phyloP scores from a whole-genome alignment of 1,140 invertebrate species.

The Condylostylus longicornis region DNA sequence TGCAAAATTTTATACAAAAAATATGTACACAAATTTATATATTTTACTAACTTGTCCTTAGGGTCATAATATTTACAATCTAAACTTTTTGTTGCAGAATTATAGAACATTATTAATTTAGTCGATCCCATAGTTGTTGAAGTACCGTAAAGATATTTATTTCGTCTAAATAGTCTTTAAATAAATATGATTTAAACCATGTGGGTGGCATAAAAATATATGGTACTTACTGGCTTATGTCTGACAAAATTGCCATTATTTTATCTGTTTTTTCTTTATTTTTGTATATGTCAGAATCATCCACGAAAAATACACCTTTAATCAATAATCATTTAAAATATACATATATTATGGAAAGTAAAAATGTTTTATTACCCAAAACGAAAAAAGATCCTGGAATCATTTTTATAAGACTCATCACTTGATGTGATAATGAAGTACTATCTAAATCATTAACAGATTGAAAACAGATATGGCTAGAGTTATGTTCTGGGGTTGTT shows the following conservation, averaged over 20 bases:
- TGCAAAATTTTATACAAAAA: neutral
- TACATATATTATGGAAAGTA: neutral
- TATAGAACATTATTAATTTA: neutral
- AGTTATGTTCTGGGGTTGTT: no score
- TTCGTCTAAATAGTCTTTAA: neutral
- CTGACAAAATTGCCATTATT: neutral
- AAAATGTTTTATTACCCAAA: slow-evolving; percentile 14
- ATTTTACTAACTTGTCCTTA: neutral
- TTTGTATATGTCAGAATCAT: slow-evolving; percentile 12
- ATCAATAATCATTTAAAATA: neutral
- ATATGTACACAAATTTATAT: neutral
- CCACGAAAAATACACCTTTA: slow-evolving; percentile 21
- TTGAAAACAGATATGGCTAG: no score
- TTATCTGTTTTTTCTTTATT: slow-evolving; percentile 14
- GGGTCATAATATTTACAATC: neutral
- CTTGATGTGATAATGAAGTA: no score
- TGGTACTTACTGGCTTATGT: no score
- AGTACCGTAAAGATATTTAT: neutral
- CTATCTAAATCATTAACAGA: no score
- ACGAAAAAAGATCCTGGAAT: slow-evolving; percentile 28
- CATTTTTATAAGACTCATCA: no score
- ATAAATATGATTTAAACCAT: no score
- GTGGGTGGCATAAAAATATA: no score
- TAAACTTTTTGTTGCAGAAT: neutral
- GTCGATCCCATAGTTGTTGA: neutral